A percentile compares a stretch with the other conserved stretches of the same genome.
phyloP scores from a whole-genome alignment of 2,797 vertebrate species.

The Cygnus olor region DNA sequence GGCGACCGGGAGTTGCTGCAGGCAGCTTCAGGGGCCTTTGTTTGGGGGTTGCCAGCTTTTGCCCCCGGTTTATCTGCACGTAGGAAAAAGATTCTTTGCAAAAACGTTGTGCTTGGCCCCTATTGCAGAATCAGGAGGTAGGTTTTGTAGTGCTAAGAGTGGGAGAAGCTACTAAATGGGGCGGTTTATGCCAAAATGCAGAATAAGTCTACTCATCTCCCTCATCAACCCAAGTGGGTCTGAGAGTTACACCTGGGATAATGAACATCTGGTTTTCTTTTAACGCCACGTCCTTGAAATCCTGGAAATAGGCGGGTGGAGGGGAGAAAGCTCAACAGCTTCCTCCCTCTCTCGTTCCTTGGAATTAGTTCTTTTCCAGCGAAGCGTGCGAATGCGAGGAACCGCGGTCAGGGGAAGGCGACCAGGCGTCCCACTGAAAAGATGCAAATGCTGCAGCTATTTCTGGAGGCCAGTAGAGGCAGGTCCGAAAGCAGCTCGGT shows the following conservation, averaged over 20 bases:
- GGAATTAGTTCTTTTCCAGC: not conserved
- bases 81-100: not conserved
- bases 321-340: not conserved
- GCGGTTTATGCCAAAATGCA: not conserved
- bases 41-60: not conserved
- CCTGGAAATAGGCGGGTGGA: not conserved
- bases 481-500: not conserved
- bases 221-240: not conserved
- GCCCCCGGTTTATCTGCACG: not conserved
- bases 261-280: not conserved
- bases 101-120: not conserved
- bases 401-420: not conserved
- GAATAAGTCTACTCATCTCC: rapidly evolving
- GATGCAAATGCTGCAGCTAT: not conserved
- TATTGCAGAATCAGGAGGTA: not conserved
- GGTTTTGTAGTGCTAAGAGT: not conserved
- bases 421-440: not conserved
- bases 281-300: not conserved
- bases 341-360: not conserved
- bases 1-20: not conserved
- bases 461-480: not conserved
- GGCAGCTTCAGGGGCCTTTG: not conserved
- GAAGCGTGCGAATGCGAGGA: not conserved
- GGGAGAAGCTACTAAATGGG: not conserved
- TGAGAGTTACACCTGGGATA: not conserved